Base-by-base conservation (phyloP, 2,888 invertebrate genomes). In the Euzophera pinguis region DNA sequence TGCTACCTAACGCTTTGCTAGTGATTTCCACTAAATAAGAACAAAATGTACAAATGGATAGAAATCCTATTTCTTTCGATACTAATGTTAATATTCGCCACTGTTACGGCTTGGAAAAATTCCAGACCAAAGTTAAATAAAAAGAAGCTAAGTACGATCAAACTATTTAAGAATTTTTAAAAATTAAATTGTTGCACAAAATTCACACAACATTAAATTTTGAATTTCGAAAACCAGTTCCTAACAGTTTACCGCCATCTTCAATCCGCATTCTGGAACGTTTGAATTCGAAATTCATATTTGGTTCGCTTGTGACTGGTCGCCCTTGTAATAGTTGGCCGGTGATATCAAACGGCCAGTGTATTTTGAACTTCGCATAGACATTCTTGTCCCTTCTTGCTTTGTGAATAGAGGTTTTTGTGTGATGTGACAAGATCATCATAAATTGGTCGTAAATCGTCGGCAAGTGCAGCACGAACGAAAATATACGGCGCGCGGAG, bases 251-350 rank as follows among this genome's bases (percentile, higher is more conserved):
- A 56, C 48, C 49, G 53, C 53, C 53, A 43, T 53, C 50, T 65
- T 63, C 73, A 66, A 69, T 62, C 70, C 68, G 71, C 72, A 70
- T 72, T 73, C 73, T 77, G 81, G 83, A 85, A 84, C 79, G 83
- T 85, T 85, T 84, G 68, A 75, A 79, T 81, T 80, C 76, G 81
- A 84, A 85, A 81, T 84, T 87, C 78, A 84, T 85, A 86, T 84
- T 87, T 81, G 86, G 84, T 81, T 79, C 84, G 81, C 77, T 78
- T 77, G 78, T 80, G 81, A 87, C 88, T 84, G 84, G 89, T 86
- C 86, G 89, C 89, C 89, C 89, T 89, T 89, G 89, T 89, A 89
- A 89, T 89, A 89, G 89, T 89, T 89, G 88, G 82, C 82, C 81
- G 82, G 85, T 83, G 88, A 85, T 89, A 89, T 89, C 88, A 88